phyloP scores from a whole-genome alignment of 2,888 invertebrate genomes.

The Molorchus minor region DNA sequence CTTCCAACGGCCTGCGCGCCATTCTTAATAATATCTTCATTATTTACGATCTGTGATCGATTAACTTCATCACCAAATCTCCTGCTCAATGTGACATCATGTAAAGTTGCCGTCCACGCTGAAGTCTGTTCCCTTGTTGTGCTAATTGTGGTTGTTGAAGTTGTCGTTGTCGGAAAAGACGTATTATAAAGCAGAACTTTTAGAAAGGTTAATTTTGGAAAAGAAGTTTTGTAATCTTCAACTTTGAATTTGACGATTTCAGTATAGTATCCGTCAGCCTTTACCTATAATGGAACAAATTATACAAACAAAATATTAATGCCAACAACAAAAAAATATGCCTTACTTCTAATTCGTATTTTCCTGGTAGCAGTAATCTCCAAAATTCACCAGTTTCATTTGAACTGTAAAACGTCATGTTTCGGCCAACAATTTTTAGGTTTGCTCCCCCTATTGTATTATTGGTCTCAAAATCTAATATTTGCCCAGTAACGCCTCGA shows the following conservation, averaged over 20 bases:
- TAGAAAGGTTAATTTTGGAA: neutral
- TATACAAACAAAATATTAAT: neutral
- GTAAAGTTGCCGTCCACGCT: neutral
- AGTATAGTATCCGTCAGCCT: neutral
- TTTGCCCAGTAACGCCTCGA: slow-evolving; percentile 69
- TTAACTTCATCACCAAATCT: neutral
- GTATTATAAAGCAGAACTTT: neutral
- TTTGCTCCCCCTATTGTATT: slow-evolving; percentile 64
- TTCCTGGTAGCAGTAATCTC: slow-evolving; percentile 71
- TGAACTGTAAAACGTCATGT: slow-evolving; percentile 67
- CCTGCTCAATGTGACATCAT: neutral
- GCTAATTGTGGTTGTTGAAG: neutral
- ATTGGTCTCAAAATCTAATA: slow-evolving; percentile 63
- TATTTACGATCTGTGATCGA: too few relatives aligned
- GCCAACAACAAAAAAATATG: slow-evolving; percentile 1
- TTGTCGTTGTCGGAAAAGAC: neutral
- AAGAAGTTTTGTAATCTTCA: neutral
- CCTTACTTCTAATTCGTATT: slow-evolving; percentile 66
- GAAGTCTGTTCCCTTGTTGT: neutral
- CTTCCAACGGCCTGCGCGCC: too few relatives aligned
- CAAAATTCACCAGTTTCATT: slow-evolving; percentile 71
- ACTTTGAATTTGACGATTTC: neutral
- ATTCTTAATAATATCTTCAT: too few relatives aligned
- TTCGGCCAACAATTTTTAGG: slow-evolving; percentile 66
- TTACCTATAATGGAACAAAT: neutral